Conservation (phyloP, 2,888 invertebrate genomes). For the Acleris cristana region DNA sequence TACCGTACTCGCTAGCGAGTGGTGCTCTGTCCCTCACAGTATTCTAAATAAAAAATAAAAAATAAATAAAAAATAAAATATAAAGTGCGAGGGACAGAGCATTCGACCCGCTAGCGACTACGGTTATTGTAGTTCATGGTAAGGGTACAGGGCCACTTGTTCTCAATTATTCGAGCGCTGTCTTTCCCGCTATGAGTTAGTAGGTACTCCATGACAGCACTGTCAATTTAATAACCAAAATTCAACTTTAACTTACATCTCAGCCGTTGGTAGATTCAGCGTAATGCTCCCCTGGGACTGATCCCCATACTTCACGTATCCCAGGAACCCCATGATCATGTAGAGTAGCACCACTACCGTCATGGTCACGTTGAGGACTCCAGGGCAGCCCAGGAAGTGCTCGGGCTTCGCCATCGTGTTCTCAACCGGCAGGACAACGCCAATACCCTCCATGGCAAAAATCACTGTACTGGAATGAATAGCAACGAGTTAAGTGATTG, state of each 20-base stretch:
- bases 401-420: slow-evolving; percentile 94
- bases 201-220: too few relatives aligned
- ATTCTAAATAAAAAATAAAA: too few relatives aligned
- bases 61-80: too few relatives aligned
- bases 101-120: too few relatives aligned
- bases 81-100: too few relatives aligned
- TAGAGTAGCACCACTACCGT: slow-evolving; percentile 91
- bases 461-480: slow-evolving; percentile 90
- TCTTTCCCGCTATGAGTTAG: too few relatives aligned
- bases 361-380: slow-evolving; percentile 95
- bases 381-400: slow-evolving; percentile 91
- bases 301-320: slow-evolving; percentile 93
- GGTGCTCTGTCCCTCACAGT: too few relatives aligned
- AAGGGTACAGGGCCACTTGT: too few relatives aligned
- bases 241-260: slow-evolving; percentile 81
- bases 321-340: slow-evolving; percentile 93
- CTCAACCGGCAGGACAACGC: slow-evolving; percentile 95
- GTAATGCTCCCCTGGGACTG: slow-evolving; percentile 90
- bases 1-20: too few relatives aligned
- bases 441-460: slow-evolving; percentile 98
- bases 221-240: too few relatives aligned
- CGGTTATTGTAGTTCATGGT: too few relatives aligned
- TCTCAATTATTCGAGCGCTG: too few relatives aligned
- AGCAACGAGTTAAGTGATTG: slow-evolving; percentile 14
- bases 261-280: slow-evolving; percentile 88